These are phyloP conservation scores for Apus apus DNA, from an alignment of 2,113 vertebrate species.

Conservation along the genomic window DNA sequence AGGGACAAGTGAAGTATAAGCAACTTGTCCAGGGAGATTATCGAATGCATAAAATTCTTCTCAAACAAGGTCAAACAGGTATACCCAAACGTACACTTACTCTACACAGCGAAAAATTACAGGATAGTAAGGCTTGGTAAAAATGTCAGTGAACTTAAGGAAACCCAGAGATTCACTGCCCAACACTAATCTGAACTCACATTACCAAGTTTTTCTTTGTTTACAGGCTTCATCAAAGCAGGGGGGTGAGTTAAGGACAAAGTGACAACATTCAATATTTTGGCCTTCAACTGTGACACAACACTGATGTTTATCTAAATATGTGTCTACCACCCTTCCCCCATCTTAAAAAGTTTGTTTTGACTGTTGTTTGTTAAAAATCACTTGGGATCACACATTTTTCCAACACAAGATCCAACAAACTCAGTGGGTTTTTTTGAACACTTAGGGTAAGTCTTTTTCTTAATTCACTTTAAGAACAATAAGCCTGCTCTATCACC, in stretches of 20 bases:
- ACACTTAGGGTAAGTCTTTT: not conserved
- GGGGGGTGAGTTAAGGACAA: conserved; percentile 53
- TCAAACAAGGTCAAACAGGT: not conserved
- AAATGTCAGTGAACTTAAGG: not conserved
- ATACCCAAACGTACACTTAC: not conserved
- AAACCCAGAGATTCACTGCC: not conserved
- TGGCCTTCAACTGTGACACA: conserved; percentile 52
- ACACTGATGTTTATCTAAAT: conserved; percentile 59
- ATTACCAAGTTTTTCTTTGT: conserved; percentile 25
- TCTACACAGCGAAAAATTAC: not conserved
- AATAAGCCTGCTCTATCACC: not conserved
- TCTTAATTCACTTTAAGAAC: not conserved
- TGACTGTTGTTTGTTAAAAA: not conserved
- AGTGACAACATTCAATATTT: conserved; percentile 44
- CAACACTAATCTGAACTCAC: not conserved
- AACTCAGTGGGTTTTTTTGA: not conserved
- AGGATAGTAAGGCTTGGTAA: not conserved
- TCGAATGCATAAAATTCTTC: not conserved
- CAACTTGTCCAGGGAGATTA: conserved; percentile 27
- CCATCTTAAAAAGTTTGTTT: conserved; percentile 13
- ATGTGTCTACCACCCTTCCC: conserved; percentile 38
- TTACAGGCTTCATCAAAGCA: conserved; percentile 29
- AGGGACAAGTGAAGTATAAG: not conserved
- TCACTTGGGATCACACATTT: conserved; percentile 16
- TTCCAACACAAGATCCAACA: not conserved